Percentiles rank a stretch among this genome's conserved stretches.
Evolutionary conservation across 2,888 invertebrate genomes (phyloP).

Genomic region (Parapristionchus giblindavisi): DNA sequence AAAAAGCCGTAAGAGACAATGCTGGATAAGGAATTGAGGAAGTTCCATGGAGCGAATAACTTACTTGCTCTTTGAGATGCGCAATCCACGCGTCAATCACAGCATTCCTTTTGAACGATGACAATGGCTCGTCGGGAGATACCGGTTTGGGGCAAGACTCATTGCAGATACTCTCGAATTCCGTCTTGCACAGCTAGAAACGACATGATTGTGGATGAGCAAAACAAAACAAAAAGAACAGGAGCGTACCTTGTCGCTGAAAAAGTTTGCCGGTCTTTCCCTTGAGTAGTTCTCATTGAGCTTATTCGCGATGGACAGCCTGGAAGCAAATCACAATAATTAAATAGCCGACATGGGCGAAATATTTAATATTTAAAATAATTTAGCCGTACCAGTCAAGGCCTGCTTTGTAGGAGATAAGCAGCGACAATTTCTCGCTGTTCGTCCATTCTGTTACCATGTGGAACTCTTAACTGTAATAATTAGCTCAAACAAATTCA

Average conservation of each 20-base stretch:
- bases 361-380: background rate
- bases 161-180: conserved; percentile 15
- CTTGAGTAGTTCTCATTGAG: conserved; percentile 16
- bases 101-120: conserved; percentile 1
- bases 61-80: conserved; percentile 4
- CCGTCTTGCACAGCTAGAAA: conserved; percentile 31
- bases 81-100: conserved; percentile 32
- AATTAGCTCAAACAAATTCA: no score
- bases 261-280: conserved; percentile 16
- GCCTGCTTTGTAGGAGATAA: background rate
- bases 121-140: background rate
- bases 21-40: no score
- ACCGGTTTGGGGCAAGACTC: conserved; percentile 11
- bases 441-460: conserved; percentile 17
- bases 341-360: background rate
- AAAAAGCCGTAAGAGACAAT: no score
- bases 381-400: conserved; percentile 8
- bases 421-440: conserved; percentile 23
- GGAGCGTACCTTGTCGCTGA: conserved; percentile 13
- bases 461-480: no score
- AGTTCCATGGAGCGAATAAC: no score
- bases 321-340: background rate
- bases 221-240: background rate
- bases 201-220: background rate
- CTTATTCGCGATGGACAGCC: background rate